A percentile compares a stretch with the other conserved stretches of the same genome.
These are phyloP conservation scores for Drepana arcuata DNA, from an alignment of 1,140 invertebrate genomes.

Conservation along the genomic window DNA sequence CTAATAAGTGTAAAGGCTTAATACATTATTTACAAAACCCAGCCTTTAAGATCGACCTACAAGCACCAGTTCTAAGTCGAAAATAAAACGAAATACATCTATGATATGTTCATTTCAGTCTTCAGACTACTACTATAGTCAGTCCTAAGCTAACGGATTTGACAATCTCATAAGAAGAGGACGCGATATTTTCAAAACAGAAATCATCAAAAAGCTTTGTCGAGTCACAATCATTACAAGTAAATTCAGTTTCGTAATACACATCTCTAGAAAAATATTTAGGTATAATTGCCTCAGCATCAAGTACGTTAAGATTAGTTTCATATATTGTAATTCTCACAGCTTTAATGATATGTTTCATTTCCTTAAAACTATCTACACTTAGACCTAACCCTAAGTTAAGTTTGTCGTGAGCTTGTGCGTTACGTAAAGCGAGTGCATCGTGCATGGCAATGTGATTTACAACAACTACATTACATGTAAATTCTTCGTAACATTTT, in stretches of 20 bases:
- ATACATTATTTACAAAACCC: constrained; percentile 68
- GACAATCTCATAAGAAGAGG: constrained; percentile 66
- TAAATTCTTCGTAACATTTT: constrained; percentile 58
- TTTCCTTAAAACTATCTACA: constrained; percentile 58
- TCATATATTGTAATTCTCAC: constrained; percentile 69
- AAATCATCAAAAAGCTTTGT: constrained; percentile 61
- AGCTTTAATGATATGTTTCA: constrained; percentile 67
- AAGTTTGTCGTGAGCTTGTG: constrained; percentile 39
- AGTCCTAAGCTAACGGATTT: constrained; percentile 67
- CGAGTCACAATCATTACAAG: constrained; percentile 34
- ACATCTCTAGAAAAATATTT: constrained; percentile 71
- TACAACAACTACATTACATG: constrained; percentile 45
- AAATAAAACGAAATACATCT: constrained; percentile 64
- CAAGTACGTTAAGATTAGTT: constrained; percentile 63
- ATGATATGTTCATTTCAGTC: constrained; percentile 69
- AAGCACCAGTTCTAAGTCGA: constrained; percentile 70
- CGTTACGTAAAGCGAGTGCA: constrained; percentile 59
- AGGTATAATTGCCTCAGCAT: constrained; percentile 63
- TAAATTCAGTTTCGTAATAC: constrained; percentile 58
- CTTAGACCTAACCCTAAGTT: constrained; percentile 44
- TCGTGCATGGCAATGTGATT: constrained; percentile 42
- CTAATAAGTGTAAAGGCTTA: constrained; percentile 61
- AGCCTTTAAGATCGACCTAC: constrained; percentile 69
- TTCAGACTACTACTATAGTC: constrained; percentile 66
- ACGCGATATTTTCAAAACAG: constrained; percentile 62